Evolutionary conservation across 2,797 vertebrate genomes (phyloP).

Genomic region (Crocodylus rhombifer): DNA sequence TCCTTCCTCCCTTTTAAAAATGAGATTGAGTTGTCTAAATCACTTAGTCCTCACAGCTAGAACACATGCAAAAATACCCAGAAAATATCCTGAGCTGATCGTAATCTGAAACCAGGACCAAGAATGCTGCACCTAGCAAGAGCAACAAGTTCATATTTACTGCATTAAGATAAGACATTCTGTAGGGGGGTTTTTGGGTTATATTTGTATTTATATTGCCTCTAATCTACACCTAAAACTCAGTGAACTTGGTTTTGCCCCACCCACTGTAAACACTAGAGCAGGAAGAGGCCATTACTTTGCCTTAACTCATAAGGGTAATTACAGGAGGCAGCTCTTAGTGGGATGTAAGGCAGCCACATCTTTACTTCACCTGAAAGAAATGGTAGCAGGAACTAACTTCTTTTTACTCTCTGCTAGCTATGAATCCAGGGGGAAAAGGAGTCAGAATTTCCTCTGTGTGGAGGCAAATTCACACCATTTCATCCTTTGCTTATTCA

Average conservation of each 20-base stretch:
- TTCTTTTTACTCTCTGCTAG: background rate
- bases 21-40: background rate
- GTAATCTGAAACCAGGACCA: background rate
- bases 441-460: too few species aligned
- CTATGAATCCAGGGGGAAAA: background rate
- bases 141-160: background rate
- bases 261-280: background rate
- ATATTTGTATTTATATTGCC: background rate
- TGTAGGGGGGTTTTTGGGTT: background rate
- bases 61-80: background rate
- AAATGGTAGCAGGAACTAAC: background rate
- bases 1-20: background rate
- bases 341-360: background rate
- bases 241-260: background rate
- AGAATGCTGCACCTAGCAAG: background rate
- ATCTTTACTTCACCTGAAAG: background rate
- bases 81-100: too few species aligned
- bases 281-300: too few species aligned
- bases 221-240: background rate
- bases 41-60: background rate
- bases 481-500: background rate
- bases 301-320: background rate
- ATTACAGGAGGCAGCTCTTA: background rate
- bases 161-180: background rate
- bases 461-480: background rate